phyloP scores from a whole-genome alignment of 2,888 invertebrate species.

The Dascillus cervinus region DNA sequence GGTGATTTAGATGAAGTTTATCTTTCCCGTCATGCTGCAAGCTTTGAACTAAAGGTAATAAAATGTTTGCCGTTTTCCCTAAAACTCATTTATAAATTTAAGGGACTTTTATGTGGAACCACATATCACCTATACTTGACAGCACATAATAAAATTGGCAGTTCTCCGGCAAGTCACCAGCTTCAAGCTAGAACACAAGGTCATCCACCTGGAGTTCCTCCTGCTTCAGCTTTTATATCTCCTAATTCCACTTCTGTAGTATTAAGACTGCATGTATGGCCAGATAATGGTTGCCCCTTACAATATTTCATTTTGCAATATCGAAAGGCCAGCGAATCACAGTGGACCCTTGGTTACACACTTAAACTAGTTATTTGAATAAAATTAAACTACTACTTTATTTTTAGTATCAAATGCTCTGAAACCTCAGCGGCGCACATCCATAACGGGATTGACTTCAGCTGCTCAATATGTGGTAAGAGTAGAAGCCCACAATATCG shows the following conservation, averaged over 20 bases:
- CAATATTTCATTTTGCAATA: conserved; percentile 64
- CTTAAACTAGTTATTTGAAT: neutral
- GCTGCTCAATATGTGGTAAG: conserved; percentile 63
- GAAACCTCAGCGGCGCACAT: conserved; percentile 60
- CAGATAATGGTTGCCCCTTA: conserved; percentile 65
- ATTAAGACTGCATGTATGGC: conserved; percentile 62
- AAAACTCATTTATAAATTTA: too few relatives aligned
- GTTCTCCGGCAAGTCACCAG: conserved; percentile 60
- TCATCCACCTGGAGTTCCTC: conserved; percentile 61
- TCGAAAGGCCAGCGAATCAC: conserved; percentile 52
- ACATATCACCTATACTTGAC: conserved; percentile 65
- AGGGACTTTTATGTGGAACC: conserved; percentile 62
- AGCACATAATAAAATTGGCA: conserved; percentile 64
- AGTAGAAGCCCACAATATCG: conserved; percentile 65
- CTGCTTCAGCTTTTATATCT: conserved; percentile 54
- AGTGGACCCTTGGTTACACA: conserved; percentile 56
- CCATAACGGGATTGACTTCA: conserved; percentile 57
- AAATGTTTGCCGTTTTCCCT: conserved; percentile 4
- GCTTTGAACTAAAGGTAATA: conserved; percentile 61
- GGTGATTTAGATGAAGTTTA: conserved; percentile 59
- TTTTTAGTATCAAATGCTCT: conserved; percentile 58
- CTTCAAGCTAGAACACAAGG: conserved; percentile 64
- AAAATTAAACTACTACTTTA: too few relatives aligned
- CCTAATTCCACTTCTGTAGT: conserved; percentile 64
- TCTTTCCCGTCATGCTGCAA: conserved; percentile 57